A percentile compares a stretch with the other conserved stretches of the same genome.
phyloP scores from a whole-genome alignment of 2,888 invertebrate genomes.

The Heliconius sara region DNA sequence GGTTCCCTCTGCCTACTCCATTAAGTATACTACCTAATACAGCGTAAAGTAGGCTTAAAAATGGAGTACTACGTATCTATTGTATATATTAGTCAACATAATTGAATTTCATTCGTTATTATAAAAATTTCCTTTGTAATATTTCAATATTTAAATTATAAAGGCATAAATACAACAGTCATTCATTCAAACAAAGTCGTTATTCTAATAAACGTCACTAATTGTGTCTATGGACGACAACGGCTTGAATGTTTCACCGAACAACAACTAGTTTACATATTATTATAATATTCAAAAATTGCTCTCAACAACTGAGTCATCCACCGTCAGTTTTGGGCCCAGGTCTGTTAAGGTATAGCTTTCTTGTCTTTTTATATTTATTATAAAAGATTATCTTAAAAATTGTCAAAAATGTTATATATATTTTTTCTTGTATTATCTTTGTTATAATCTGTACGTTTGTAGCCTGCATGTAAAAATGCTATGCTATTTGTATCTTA shows the following conservation, averaged over 20 bases:
- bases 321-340: conserved; percentile 70
- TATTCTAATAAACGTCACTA: conserved; percentile 78
- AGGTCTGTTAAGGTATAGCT: conserved; percentile 64
- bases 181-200: conserved; percentile 60
- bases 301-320: conserved; percentile 80
- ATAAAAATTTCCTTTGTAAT: conserved; percentile 31
- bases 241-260: conserved; percentile 57
- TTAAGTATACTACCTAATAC: too few species aligned
- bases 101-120: conserved; percentile 28
- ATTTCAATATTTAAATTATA: conserved; percentile 34
- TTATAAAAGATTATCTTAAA: neutral
- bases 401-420: too few species aligned
- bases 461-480: neutral
- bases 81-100: neutral
- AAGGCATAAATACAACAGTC: conserved; percentile 43
- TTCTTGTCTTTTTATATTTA: neutral
- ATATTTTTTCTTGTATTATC: neutral
- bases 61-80: neutral
- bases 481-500: neutral
- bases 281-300: conserved; percentile 81
- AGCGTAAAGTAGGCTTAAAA: too few species aligned
- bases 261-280: conserved; percentile 80
- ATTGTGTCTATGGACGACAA: conserved; percentile 68
- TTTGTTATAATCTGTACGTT: neutral
- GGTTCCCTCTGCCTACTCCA: too few species aligned